phyloP scores from a whole-genome alignment of 2,888 invertebrate species.

The Acleris sparsana region DNA sequence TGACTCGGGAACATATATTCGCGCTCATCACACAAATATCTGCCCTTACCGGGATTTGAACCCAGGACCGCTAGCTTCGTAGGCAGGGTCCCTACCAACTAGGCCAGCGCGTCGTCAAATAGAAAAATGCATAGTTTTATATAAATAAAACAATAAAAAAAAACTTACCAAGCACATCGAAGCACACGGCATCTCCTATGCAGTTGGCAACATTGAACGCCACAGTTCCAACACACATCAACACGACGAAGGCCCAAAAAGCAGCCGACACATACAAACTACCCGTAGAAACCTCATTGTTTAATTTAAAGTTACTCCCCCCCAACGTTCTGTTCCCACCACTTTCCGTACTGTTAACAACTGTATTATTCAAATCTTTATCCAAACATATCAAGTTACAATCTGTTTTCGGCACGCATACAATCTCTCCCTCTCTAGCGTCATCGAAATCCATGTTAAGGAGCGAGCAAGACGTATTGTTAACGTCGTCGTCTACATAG shows the following conservation, averaged over 20 bases:
- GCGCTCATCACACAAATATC: no score
- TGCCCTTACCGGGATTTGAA: no score
- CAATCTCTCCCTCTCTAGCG: conserved; percentile 53
- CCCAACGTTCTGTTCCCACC: conserved; percentile 40
- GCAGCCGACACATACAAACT: conserved; percentile 83
- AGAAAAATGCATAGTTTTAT: no score
- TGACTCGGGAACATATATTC: no score
- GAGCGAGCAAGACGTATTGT: conserved; percentile 61
- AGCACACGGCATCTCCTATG: conserved; percentile 95
- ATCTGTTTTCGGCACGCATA: conserved; percentile 57
- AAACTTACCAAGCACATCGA: conserved; percentile 88
- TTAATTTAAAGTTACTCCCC: conserved; percentile 1
- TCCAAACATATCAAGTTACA: conserved; percentile 71
- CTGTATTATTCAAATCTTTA: conserved; percentile 42
- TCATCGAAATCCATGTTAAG: conserved; percentile 63
- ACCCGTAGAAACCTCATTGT: conserved; percentile 31
- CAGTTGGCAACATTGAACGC: conserved; percentile 93
- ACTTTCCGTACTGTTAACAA: conserved; percentile 44
- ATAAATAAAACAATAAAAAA: no score
- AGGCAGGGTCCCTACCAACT: no score
- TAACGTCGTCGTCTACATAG: conserved; percentile 55
- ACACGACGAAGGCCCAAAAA: conserved; percentile 89
- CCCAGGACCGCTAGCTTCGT: no score
- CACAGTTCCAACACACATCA: conserved; percentile 89
- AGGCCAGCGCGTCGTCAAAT: no score